Evolutionary conservation across 2,113 vertebrate species (phyloP).

Genomic region (Pomatostomus ruficeps): DNA sequence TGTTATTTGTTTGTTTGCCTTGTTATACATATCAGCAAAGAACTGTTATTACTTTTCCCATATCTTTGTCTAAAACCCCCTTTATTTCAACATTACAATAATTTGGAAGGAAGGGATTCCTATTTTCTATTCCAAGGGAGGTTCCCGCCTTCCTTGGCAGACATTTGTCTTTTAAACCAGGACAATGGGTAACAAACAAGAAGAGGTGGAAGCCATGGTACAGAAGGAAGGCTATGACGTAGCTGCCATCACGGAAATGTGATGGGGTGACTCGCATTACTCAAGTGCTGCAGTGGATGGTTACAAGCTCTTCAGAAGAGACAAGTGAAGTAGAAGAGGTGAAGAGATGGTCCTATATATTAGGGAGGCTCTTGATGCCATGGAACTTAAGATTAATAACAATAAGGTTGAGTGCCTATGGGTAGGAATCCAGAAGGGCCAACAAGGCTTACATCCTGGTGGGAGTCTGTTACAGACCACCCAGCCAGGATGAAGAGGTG

Average conservation of each 20-base stretch:
- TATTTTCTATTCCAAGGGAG: no score
- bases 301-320: neutral
- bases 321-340: neutral
- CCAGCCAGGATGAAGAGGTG: neutral
- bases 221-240: neutral
- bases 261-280: neutral
- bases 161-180: no score
- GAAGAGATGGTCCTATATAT: neutral
- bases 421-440: neutral
- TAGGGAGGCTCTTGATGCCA: neutral
- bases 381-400: neutral
- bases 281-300: neutral
- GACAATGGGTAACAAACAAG: neutral
- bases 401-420: neutral
- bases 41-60: no score
- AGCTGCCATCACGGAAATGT: neutral
- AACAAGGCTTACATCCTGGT: neutral
- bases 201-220: neutral
- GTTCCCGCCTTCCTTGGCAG: no score
- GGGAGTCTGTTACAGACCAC: neutral
- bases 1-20: no score
- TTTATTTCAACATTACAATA: no score
- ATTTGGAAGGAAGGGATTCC: no score
- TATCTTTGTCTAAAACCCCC: no score
- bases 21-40: no score